phyloP scores from a whole-genome alignment of 2,113 vertebrate species.

The Ophiodon elongatus region DNA sequence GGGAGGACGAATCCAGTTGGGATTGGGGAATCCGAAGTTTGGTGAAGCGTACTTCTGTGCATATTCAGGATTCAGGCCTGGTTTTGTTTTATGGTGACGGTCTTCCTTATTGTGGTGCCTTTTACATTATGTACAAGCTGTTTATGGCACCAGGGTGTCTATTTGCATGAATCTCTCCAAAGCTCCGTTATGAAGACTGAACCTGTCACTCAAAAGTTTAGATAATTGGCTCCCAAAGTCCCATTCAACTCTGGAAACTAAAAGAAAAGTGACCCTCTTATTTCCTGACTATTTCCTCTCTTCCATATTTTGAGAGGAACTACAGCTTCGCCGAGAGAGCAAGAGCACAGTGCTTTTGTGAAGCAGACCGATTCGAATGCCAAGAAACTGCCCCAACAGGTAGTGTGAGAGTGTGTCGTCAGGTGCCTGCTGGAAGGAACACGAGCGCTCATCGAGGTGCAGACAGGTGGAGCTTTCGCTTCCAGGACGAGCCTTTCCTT shows the following conservation, averaged over 20 bases:
- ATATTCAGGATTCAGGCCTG: background rate
- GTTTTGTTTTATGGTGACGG: background rate
- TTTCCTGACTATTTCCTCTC: background rate
- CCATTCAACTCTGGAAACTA: background rate
- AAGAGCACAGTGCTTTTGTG: constrained; percentile 12
- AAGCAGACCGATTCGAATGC: constrained; percentile 57
- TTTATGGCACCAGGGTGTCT: background rate
- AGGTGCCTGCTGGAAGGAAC: background rate
- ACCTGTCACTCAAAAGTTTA: background rate
- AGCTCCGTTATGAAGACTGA: constrained; percentile 1
- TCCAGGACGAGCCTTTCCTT: background rate
- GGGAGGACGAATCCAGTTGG: constrained; percentile 18
- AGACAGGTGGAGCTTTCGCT: background rate
- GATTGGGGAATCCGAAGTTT: constrained; percentile 18
- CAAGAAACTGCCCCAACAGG: constrained; percentile 81
- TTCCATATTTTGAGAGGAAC: background rate
- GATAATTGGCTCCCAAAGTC: constrained; percentile 4
- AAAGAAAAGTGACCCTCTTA: background rate
- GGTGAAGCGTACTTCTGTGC: background rate
- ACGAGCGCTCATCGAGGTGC: background rate
- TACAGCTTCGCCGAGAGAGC: background rate
- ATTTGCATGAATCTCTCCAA: background rate
- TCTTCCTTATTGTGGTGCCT: background rate
- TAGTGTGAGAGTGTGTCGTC: constrained; percentile 56
- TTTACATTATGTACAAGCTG: background rate